Conservation (phyloP, 2,113 vertebrate species). For the Tonatia bakeri region DNA sequence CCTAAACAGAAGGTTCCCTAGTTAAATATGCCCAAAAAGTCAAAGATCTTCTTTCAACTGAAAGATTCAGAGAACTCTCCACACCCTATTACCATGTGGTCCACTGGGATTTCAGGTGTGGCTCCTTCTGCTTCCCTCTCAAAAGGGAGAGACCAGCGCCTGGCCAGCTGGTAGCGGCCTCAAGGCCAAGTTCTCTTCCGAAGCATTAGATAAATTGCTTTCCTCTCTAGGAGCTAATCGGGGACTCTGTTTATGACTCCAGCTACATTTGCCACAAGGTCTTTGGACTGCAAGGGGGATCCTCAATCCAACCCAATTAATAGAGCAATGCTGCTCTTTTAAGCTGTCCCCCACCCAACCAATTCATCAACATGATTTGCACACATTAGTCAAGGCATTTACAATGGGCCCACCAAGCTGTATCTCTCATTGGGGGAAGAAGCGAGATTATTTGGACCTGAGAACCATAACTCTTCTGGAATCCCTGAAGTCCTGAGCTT, state of each 20-base stretch:
- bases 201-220: neutral
- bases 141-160: neutral
- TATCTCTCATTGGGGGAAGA: neutral
- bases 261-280: conserved; percentile 55
- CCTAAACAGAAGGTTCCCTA: neutral
- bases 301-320: conserved; percentile 64
- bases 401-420: conserved; percentile 36
- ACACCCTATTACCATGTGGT: neutral
- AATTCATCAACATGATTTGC: conserved; percentile 10
- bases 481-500: conserved; percentile 30
- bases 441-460: conserved; percentile 14
- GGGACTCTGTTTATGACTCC: conserved; percentile 17
- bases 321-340: conserved; percentile 11
- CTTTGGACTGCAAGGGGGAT: conserved; percentile 51
- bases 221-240: conserved; percentile 5
- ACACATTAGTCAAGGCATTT: conserved; percentile 48
- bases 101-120: neutral
- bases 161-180: neutral
- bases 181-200: neutral
- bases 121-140: neutral
- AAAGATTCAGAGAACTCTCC: neutral
- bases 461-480: conserved; percentile 29
- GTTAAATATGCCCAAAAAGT: neutral
- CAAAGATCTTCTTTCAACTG: neutral
- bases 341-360: neutral